phyloP scores from a whole-genome alignment of 2,888 invertebrate species.

The Tetragonula carbonaria region DNA sequence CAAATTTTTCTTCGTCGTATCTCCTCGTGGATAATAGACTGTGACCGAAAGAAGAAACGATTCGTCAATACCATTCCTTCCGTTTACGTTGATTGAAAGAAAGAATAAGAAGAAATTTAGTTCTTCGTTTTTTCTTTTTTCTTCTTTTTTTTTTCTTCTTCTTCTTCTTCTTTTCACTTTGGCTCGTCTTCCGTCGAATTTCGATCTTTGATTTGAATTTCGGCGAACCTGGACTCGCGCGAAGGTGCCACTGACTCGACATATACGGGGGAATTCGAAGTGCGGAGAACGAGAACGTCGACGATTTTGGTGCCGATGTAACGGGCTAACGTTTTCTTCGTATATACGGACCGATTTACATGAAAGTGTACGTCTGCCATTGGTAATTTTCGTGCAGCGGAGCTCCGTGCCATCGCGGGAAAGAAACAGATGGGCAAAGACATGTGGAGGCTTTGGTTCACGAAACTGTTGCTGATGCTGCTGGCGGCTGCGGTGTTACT shows the following conservation, averaged over 20 bases:
- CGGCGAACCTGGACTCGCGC: not conserved
- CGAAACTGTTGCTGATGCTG: conserved; percentile 68
- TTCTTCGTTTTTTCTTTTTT: not conserved
- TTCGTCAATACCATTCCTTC: too few species aligned
- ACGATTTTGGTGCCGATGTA: conserved; percentile 60
- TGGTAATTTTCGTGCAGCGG: conserved; percentile 41
- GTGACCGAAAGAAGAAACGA: not conserved
- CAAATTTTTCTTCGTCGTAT: conserved; percentile 15
- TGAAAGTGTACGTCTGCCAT: conserved; percentile 54
- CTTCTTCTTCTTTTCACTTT: too few species aligned
- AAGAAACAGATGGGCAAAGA: conserved; percentile 68
- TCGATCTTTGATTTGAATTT: not conserved
- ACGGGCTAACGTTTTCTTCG: conserved; percentile 39
- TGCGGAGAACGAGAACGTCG: conserved; percentile 9
- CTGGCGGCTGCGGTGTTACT: conserved; percentile 48
- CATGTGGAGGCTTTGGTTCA: conserved; percentile 77
- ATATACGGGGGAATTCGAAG: not conserved
- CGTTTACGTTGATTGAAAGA: not conserved
- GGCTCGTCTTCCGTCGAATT: not conserved
- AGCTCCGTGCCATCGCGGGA: conserved; percentile 29
- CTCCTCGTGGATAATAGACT: not conserved
- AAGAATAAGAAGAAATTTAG: not conserved
- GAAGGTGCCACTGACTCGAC: not conserved
- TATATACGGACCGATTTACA: conserved; percentile 39
- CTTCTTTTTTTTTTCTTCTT: too few species aligned